A percentile compares a stretch with the other conserved stretches of the same genome.
Conservation (phyloP, 2,888 invertebrate species). For the Ophraella communa region DNA sequence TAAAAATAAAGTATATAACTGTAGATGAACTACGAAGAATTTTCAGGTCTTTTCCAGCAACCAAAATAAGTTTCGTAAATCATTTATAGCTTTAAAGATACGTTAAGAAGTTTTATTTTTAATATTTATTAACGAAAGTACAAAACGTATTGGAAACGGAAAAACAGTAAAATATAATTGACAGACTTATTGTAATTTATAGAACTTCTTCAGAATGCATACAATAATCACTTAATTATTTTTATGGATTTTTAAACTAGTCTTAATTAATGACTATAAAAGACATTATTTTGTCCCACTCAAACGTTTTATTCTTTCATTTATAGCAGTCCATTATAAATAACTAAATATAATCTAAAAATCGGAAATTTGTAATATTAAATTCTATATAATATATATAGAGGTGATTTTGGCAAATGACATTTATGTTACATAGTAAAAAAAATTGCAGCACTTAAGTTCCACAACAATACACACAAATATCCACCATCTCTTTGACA, state of each 20-base stretch:
- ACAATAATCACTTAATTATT: too few relatives aligned
- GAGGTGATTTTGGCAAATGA: slow-evolving; percentile 62
- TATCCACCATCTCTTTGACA: slow-evolving; percentile 26
- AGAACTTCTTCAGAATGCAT: too few relatives aligned
- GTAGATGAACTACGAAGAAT: background rate
- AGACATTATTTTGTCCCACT: background rate
- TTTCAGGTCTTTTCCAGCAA: background rate
- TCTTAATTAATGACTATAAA: too few relatives aligned
- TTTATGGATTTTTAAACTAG: too few relatives aligned
- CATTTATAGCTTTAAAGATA: background rate
- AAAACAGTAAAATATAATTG: too few relatives aligned
- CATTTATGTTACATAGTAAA: slow-evolving; percentile 62
- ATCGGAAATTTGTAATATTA: slow-evolving; percentile 37
- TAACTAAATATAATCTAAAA: slow-evolving; percentile 48
- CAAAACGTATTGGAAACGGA: too few relatives aligned
- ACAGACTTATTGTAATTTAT: too few relatives aligned
- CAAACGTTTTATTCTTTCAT: slow-evolving; percentile 17
- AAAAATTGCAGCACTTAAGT: slow-evolving; percentile 53
- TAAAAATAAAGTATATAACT: background rate
- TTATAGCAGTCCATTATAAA: slow-evolving; percentile 34
- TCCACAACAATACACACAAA: slow-evolving; percentile 33
- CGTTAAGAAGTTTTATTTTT: background rate
- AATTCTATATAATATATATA: slow-evolving; percentile 46
- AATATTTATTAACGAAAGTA: background rate
- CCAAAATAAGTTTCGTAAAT: background rate